phyloP scores from a whole-genome alignment of 2,888 invertebrate species.

The Tribolium freemani region DNA sequence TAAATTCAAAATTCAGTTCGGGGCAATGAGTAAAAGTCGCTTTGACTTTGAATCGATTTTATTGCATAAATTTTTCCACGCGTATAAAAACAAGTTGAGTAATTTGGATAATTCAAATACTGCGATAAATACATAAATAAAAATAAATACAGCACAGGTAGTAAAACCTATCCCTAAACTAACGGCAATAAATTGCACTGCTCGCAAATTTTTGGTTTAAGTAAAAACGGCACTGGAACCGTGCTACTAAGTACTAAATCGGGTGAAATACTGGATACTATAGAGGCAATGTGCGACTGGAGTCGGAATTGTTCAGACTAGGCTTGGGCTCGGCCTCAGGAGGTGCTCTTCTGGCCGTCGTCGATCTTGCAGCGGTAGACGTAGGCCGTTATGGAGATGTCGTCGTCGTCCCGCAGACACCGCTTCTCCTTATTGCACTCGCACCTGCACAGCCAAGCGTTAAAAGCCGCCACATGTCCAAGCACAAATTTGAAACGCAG shows the following conservation, averaged over 20 bases:
- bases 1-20: too few relatives aligned
- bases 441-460: slow-evolving; percentile 73
- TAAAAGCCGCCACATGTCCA: too few relatives aligned
- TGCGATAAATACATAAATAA: slow-evolving; percentile 41
- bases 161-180: slow-evolving; percentile 24
- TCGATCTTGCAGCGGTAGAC: slow-evolving; percentile 71
- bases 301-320: slow-evolving; percentile 4
- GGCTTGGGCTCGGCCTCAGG: slow-evolving; percentile 22
- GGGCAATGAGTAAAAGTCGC: too few relatives aligned
- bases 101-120: slow-evolving; percentile 34
- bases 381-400: slow-evolving; percentile 73
- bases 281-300: not conserved
- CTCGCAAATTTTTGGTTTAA: slow-evolving; percentile 35
- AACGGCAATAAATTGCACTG: slow-evolving; percentile 31
- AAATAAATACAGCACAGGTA: slow-evolving; percentile 38
- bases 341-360: slow-evolving; percentile 27
- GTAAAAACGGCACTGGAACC: slow-evolving; percentile 33
- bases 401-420: slow-evolving; percentile 72
- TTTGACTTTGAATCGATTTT: not conserved
- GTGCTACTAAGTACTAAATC: slow-evolving; percentile 25
- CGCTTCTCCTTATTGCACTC: slow-evolving; percentile 67
- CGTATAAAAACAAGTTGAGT: slow-evolving; percentile 10
- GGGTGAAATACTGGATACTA: slow-evolving; percentile 38
- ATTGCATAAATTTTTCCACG: not conserved
- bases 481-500: too few relatives aligned